Evolutionary conservation across 2,797 vertebrate genomes (phyloP).

Genomic region (Sebastes itinus): DNA sequence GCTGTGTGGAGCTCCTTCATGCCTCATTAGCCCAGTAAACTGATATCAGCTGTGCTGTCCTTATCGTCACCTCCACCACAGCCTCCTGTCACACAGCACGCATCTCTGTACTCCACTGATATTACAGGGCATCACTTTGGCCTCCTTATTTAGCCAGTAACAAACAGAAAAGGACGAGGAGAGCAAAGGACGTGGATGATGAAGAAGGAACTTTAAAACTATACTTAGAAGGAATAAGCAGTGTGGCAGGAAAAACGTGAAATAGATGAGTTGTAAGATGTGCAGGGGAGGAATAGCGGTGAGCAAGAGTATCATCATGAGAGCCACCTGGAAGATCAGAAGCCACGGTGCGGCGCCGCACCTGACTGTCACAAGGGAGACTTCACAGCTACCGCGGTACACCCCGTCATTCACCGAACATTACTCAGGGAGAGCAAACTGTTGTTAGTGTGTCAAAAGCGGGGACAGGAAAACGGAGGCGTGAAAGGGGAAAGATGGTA

Average conservation of each 20-base stretch:
- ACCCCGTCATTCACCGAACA: conserved; percentile 37
- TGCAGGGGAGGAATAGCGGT: conserved; percentile 26
- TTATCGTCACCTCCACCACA: conserved; percentile 28
- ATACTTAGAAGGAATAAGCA: neutral
- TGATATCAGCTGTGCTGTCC: conserved; percentile 41
- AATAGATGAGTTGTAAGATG: conserved; percentile 20
- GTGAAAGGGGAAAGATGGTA: conserved; percentile 40
- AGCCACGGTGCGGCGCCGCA: neutral
- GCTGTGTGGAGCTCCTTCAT: conserved; percentile 43
- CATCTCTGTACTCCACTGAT: conserved; percentile 10
- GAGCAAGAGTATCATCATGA: conserved; percentile 52
- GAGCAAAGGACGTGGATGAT: neutral
- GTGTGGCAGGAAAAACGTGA: neutral
- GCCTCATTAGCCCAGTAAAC: conserved; percentile 64
- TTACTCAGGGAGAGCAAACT: conserved; percentile 17
- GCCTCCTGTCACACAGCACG: neutral
- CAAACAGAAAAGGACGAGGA: neutral
- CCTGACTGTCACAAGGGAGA: conserved; percentile 45
- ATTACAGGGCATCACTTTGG: conserved; percentile 21
- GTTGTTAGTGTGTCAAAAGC: conserved; percentile 27
- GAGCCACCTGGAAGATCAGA: conserved; percentile 51
- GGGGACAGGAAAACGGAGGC: conserved; percentile 22
- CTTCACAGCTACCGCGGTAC: conserved; percentile 36
- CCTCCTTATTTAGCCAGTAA: conserved; percentile 10
- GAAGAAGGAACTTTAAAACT: neutral